These are phyloP conservation scores for Neodiprion fabricii DNA, from an alignment of 1,140 invertebrate genomes.

Conservation along the genomic window DNA sequence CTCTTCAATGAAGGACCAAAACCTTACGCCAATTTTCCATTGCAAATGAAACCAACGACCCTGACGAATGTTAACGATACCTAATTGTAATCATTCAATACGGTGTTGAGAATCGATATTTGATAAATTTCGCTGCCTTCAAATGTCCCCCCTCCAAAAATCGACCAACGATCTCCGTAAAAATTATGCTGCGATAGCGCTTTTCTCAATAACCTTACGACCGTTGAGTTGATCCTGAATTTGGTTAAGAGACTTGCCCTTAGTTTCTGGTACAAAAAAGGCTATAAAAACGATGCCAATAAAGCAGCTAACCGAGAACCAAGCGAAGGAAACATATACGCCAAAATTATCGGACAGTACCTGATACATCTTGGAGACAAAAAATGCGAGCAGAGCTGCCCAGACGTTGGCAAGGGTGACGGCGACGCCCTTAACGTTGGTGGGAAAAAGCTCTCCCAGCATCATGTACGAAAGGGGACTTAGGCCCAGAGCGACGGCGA, in stretches of 20 bases:
- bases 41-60: no score
- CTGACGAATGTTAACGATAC: no score
- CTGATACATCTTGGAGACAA: constrained; percentile 65
- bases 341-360: constrained; percentile 62
- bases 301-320: constrained; percentile 63
- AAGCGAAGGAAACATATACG: constrained; percentile 64
- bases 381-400: constrained; percentile 59
- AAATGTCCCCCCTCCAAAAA: no score
- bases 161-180: no score
- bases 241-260: constrained; percentile 72
- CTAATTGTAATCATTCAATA: no score
- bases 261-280: constrained; percentile 76
- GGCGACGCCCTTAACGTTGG: constrained; percentile 67
- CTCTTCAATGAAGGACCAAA: no score
- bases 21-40: no score
- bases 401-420: constrained; percentile 56
- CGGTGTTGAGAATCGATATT: no score
- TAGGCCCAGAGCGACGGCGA: constrained; percentile 65
- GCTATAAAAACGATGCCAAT: constrained; percentile 65
- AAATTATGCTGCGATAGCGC: constrained; percentile 22
- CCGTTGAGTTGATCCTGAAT: constrained; percentile 63
- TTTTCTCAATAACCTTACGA: constrained; percentile 14
- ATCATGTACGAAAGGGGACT: constrained; percentile 68
- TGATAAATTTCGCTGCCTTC: no score
- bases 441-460: constrained; percentile 69